These are phyloP conservation scores for Montipora capricornis DNA, from an alignment of 64 coral and sea anemone species.

Conservation along the genomic window DNA sequence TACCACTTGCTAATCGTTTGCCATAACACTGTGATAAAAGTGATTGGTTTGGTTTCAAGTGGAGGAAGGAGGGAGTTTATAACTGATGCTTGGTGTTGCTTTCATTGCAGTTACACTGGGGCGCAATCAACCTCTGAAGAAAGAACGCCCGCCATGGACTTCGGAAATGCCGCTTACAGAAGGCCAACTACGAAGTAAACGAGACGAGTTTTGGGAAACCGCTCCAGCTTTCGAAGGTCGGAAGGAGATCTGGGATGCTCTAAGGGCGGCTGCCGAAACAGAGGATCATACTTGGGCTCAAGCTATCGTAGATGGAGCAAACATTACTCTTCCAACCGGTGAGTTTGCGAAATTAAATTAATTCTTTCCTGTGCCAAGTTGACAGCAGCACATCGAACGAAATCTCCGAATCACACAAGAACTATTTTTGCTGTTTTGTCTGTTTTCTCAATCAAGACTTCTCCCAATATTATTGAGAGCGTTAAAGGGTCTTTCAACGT, in stretches of 20 bases:
- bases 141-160: slow-evolving; percentile 91
- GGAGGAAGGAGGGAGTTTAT: neutral
- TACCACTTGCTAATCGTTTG: neutral
- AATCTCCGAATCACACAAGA: neutral
- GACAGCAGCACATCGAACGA: neutral
- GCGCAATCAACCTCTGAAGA: slow-evolving; percentile 93
- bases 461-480: neutral
- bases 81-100: neutral
- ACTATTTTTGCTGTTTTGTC: neutral
- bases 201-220: slow-evolving; percentile 99
- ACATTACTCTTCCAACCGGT: slow-evolving; percentile 98
- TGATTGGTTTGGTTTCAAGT: neutral
- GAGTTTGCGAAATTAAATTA: neutral
- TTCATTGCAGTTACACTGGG: slow-evolving; percentile 88
- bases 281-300: slow-evolving; percentile 91
- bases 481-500: neutral
- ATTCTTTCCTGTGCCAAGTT: neutral
- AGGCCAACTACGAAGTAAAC: slow-evolving; percentile 95
- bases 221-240: slow-evolving; percentile 98
- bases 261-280: slow-evolving; percentile 94
- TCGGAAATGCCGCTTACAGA: slow-evolving; percentile 93
- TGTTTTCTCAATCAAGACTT: neutral
- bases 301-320: slow-evolving; percentile 98
- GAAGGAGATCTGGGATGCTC: slow-evolving; percentile 98
- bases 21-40: neutral